Conservation (phyloP, 2,113 vertebrate species). For the Pao palembangensis region DNA sequence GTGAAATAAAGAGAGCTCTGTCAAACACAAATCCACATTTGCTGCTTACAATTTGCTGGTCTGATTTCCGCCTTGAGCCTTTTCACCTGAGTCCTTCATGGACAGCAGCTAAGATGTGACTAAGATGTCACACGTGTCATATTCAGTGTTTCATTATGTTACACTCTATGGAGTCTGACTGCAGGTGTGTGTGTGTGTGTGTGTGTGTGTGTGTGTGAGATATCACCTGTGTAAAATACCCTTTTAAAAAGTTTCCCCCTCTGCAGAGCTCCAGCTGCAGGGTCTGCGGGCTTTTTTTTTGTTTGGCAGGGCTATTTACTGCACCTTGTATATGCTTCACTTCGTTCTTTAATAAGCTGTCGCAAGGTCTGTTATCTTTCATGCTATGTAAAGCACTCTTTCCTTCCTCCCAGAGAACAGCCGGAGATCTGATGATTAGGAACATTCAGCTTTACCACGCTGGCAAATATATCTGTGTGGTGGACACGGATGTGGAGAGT, state of each 20-base stretch:
- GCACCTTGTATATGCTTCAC: constrained; percentile 46
- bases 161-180: constrained; percentile 5
- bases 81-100: constrained; percentile 16
- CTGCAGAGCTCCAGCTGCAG: constrained; percentile 22
- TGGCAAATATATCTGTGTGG: constrained; percentile 88
- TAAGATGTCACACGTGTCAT: constrained; percentile 13
- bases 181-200: background rate
- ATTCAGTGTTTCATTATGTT: constrained; percentile 10
- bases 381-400: constrained; percentile 58
- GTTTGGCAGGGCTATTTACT: constrained; percentile 36
- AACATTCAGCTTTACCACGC: constrained; percentile 90
- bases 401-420: constrained; percentile 76
- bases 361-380: constrained; percentile 58
- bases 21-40: constrained; percentile 25
- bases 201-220: background rate
- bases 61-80: constrained; percentile 19
- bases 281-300: constrained; percentile 15
- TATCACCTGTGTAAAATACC: constrained; percentile 1
- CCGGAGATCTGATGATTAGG: constrained; percentile 91
- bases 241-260: constrained; percentile 5
- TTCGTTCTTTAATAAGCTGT: constrained; percentile 62
- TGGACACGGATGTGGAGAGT: constrained; percentile 88
- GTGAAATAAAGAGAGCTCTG: constrained; percentile 18
- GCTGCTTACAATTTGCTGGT: background rate
- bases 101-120: constrained; percentile 12